Percentiles rank a stretch among this genome's conserved stretches.
Evolutionary conservation across 2,797 vertebrate genomes (phyloP).

Genomic region (Bovichtus diacanthus): DNA sequence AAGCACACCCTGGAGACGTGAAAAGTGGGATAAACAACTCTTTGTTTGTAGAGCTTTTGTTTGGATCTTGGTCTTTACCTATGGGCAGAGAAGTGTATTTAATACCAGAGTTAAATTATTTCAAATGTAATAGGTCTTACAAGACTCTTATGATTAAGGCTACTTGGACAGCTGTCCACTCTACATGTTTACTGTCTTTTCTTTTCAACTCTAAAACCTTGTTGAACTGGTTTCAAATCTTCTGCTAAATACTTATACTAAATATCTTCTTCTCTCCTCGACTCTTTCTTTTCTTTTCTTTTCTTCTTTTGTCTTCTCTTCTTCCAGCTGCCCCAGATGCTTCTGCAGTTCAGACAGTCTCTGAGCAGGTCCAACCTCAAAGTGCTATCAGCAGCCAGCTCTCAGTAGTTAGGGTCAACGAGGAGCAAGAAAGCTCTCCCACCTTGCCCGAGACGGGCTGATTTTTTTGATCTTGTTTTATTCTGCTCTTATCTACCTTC

Average conservation of each 20-base stretch:
- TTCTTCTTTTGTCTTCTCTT: slow-evolving; percentile 30
- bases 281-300: slow-evolving; percentile 27
- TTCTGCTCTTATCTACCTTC: slow-evolving; percentile 23
- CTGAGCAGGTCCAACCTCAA: slow-evolving; percentile 85
- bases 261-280: neutral
- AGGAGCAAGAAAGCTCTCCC: slow-evolving; percentile 79
- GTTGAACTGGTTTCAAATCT: slow-evolving; percentile 29
- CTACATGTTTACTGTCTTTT: slow-evolving; percentile 18
- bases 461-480: slow-evolving; percentile 30
- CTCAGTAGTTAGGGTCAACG: slow-evolving; percentile 85
- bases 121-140: neutral
- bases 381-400: slow-evolving; percentile 75
- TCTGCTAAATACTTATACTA: slow-evolving; percentile 44
- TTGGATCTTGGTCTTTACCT: neutral
- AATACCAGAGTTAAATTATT: neutral
- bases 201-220: slow-evolving; percentile 17
- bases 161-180: slow-evolving; percentile 18
- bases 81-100: neutral
- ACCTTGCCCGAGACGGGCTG: slow-evolving; percentile 70
- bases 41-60: neutral
- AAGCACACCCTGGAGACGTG: neutral
- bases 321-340: slow-evolving; percentile 80
- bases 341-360: slow-evolving; percentile 84
- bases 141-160: neutral
- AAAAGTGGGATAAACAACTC: neutral